Evolutionary conservation across 2,797 vertebrate genomes (phyloP), one percentile per base, ranked within the genome.

Genomic region (Synaphobranchus kaupii): DNA sequence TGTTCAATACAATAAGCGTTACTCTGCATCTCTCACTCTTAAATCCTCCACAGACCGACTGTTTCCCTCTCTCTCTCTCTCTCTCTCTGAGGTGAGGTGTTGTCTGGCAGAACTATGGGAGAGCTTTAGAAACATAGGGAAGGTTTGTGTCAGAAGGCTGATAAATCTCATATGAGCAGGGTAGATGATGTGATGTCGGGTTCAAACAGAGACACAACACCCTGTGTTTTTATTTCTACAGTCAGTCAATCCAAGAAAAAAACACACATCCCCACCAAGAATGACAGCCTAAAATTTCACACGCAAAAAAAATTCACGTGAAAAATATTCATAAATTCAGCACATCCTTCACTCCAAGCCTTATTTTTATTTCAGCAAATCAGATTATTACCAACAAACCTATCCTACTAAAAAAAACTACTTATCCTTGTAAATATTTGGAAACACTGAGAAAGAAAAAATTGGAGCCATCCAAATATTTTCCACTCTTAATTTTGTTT

Each of bases 321-420:
- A 28, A 76, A 80, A 80, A 80, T 80, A 80, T 80, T 48, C 44
- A 80, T 80, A 44, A 80, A 80, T 80, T 80, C 47, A 48, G 44
- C 76, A 22, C 44, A 48, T 39, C 39, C 5, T 80, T 80, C 25
- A 80, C 20, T 80, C 76, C 31, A 25, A 48, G 76, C 44, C 44
- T 22, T 50, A 80, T 80, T 80, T 44, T 50, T 8, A 44, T 76
- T 80, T 80, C 9, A 50, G 47, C 2, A 48, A n/a, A 48, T 80
- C 76, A 48, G 17, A 80, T 80, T 25, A 20, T 48, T 78, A 17
- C 3, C 13, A 8, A 78, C 44, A 44, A 78, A 28, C 9, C 25
- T 9, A 31, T n/a, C 20, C 4, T 63, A 25, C 4, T 63, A 15
- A 44, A 73, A 73, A 15, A 34, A 4, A 13, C 12, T 39, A 13